Percentiles rank a stretch among this genome's conserved stretches.
Evolutionary conservation across 2,113 vertebrate genomes (phyloP).

Genomic region (Benitochromis conjunctus): DNA sequence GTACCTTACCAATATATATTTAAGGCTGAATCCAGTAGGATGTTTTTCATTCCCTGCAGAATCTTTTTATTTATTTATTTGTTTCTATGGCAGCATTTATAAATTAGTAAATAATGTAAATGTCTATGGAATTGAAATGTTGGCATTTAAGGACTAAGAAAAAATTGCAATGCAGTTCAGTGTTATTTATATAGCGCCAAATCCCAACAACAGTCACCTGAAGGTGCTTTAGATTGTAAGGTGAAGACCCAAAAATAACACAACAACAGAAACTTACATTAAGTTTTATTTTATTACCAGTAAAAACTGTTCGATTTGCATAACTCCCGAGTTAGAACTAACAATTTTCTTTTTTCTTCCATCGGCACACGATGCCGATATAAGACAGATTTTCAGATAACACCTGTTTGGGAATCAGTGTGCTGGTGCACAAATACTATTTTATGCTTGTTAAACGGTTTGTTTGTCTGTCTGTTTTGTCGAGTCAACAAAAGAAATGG

Average conservation of each 20-base stretch:
- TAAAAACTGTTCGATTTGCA: not conserved
- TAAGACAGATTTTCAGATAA: not conserved
- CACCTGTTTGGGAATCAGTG: not conserved
- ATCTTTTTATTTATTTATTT: not conserved
- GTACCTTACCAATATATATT: not conserved
- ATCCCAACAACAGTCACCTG: not conserved
- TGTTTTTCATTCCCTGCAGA: not conserved
- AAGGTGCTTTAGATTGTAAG: not conserved
- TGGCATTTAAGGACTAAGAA: not conserved
- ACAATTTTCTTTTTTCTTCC: not conserved
- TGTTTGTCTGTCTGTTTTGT: not conserved
- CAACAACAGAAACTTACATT: not conserved
- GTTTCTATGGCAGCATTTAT: not conserved
- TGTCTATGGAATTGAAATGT: not conserved
- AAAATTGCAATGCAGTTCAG: not conserved
- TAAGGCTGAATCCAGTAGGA: too few relatives aligned
- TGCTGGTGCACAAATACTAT: not conserved
- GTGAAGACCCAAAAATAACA: accelerated
- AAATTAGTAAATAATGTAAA: accelerated
- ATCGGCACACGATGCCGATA: not conserved
- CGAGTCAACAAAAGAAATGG: accelerated
- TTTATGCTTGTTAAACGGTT: too few relatives aligned
- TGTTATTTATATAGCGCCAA: not conserved
- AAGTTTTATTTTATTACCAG: not conserved
- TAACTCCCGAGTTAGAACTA: not conserved